Evolutionary conservation across 2,113 vertebrate species (phyloP).

Genomic region (Clarias macrocephalus): DNA sequence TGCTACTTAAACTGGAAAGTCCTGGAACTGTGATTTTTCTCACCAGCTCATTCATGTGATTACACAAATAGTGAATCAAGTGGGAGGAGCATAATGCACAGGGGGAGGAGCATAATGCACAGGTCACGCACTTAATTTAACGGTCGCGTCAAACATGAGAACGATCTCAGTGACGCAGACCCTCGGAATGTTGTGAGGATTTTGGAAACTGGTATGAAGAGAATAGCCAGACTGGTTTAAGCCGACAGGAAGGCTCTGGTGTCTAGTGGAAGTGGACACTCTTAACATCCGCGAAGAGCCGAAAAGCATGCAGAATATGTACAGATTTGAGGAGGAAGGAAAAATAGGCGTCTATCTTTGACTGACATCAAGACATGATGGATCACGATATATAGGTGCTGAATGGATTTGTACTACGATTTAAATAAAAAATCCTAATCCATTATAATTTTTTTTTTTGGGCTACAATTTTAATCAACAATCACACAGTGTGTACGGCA

Average conservation of each 20-base stretch:
- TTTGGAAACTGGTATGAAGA: background rate
- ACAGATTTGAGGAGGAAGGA: background rate
- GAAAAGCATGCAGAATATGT: background rate
- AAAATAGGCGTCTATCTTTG: background rate
- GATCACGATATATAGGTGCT: too few relatives aligned
- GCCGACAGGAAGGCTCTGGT: too few relatives aligned
- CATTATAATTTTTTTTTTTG: too few relatives aligned
- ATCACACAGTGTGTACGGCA: too few relatives aligned
- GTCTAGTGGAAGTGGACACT: background rate
- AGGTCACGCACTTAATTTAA: background rate
- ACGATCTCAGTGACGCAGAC: background rate
- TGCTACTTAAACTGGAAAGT: background rate
- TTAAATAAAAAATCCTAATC: too few relatives aligned
- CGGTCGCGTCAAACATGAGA: background rate
- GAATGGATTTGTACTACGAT: too few relatives aligned
- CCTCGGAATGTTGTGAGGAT: too few relatives aligned
- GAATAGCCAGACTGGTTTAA: too few relatives aligned
- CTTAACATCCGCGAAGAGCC: background rate
- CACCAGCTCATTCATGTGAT: background rate
- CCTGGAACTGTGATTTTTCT: background rate
- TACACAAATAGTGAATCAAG: background rate
- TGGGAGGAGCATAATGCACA: background rate
- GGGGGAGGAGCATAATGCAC: background rate
- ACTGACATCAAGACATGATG: background rate
- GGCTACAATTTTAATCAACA: too few relatives aligned